phyloP scores from a whole-genome alignment of 2,113 vertebrate genomes.

The Crocuta crocuta region DNA sequence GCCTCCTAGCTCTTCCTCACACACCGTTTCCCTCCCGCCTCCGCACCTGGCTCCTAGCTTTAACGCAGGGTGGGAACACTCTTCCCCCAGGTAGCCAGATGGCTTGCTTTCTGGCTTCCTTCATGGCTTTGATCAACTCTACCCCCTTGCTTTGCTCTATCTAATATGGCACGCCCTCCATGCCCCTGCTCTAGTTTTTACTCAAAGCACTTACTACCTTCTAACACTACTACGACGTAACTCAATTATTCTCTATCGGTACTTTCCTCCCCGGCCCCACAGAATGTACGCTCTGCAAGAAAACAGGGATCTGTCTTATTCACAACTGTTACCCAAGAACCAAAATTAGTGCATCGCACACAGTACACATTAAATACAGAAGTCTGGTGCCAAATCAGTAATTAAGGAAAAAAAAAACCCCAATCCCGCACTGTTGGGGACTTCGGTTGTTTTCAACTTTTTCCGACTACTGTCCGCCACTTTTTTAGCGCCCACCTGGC shows the following conservation, averaged over 20 bases:
- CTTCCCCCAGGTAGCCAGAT: neutral
- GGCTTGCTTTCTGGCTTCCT: neutral
- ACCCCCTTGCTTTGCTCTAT: neutral
- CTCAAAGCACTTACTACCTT: neutral
- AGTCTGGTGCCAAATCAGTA: neutral
- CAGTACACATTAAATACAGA: neutral
- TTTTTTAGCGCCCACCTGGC: neutral
- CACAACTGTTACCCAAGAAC: neutral
- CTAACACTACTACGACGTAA: no score
- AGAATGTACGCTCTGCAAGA: neutral
- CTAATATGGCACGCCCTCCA: accelerated
- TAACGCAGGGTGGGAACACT: neutral
- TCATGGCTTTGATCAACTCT: neutral
- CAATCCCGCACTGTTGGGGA: neutral
- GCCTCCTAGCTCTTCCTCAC: neutral
- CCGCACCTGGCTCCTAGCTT: neutral
- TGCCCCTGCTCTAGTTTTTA: accelerated
- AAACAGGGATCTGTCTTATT: neutral
- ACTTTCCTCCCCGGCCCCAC: neutral
- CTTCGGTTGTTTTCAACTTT: neutral
- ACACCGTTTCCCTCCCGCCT: neutral
- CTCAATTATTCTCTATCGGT: neutral
- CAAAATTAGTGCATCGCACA: neutral
- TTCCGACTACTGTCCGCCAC: accelerated
- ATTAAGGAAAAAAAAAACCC: neutral